phyloP scores from a whole-genome alignment of 2,113 vertebrate genomes.

The Peromyscus maniculatus region DNA sequence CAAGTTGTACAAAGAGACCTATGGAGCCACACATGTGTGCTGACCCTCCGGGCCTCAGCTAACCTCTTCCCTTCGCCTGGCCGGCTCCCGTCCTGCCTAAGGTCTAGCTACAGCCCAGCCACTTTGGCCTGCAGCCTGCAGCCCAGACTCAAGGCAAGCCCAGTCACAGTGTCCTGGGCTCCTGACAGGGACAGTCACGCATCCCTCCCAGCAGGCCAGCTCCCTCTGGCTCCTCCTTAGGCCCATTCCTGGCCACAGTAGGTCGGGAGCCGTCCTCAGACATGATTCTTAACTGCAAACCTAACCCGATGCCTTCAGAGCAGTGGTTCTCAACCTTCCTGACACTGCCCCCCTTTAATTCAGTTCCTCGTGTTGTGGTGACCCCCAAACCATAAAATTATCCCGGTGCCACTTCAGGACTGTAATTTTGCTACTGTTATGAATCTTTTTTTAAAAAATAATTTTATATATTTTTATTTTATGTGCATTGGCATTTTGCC shows the following conservation, averaged over 20 bases:
- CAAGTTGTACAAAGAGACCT: fast-evolving
- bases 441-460: background rate
- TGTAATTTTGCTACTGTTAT: background rate
- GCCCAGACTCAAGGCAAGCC: background rate
- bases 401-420: background rate
- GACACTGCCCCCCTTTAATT: background rate
- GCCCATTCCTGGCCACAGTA: background rate
- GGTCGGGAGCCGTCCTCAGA: background rate
- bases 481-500: no score
- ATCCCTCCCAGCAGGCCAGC: no score
- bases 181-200: background rate
- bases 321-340: background rate
- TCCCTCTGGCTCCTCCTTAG: background rate
- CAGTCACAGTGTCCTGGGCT: background rate
- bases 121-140: background rate
- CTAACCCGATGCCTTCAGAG: background rate
- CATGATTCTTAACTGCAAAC: background rate
- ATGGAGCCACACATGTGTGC: fast-evolving
- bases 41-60: fast-evolving
- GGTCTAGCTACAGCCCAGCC: no score
- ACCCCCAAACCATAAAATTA: background rate
- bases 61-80: background rate
- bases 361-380: background rate
- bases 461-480: no score
- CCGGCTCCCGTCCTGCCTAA: background rate